Evolutionary conservation across 2,888 invertebrate genomes (phyloP), one percentile per base, ranked within the genome.

Genomic region (Ashinkailepas kermadecensis): DNA sequence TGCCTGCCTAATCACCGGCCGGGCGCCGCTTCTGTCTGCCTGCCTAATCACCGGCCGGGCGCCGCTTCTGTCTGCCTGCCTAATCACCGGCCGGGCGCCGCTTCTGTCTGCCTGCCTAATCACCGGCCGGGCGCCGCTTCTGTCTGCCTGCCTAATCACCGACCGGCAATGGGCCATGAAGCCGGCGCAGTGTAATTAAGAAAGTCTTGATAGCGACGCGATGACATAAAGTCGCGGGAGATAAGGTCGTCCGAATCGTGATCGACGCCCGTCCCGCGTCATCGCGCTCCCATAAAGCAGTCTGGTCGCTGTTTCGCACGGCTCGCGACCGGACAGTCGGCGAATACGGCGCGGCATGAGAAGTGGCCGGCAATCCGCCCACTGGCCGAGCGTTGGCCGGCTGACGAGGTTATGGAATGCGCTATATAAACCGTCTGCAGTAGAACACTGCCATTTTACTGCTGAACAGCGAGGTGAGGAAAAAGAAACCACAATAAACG

Each of bases 141-240:
- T 6, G 12, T 25, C n/a, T 25, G n/a, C 7, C 67, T 25, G 12
- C 54, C 74, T 74, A 56, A 74, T 74, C 54, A 15, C 54, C 74
- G 10, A 4, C 54, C 25, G 56, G 54, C 21, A 56, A 74, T 74
- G 74, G 74, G 2, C 56, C 74, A 74, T 74, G 74, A 74, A 56
- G 74, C 54, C 54, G 21, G 74, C 74, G 56, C 8, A 15, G 54
- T n/a, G 74, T 54, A 74, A 74, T 74, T 74, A 74, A 74, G 56
- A 74, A 74, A 56, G 39, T 18, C 74, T 18, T 74, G 54, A 74
- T 54, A 56, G 74, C 56, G 56, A 56, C 54, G 56, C 74, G 56
- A n/a, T n/a, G 74, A 56, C 74, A 74, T 74, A 74, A 74, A 74
- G 56, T 74, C 74, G 56, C 54, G 2, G 56, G 54, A 74, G 74